Evolutionary conservation across 2,888 invertebrate genomes (phyloP).

Genomic region (Tinea pellionella): DNA sequence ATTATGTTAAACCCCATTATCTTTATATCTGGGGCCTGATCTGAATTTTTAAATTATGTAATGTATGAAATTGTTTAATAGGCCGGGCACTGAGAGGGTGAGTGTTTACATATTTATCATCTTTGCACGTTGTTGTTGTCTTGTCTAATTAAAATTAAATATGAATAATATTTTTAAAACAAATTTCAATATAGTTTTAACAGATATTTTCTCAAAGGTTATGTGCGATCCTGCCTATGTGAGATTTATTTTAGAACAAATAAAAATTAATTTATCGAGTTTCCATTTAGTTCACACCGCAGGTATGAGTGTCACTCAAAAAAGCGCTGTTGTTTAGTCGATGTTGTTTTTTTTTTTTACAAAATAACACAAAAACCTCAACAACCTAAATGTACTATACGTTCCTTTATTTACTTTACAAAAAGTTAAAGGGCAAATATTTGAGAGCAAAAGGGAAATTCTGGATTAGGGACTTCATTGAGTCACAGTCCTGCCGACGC

Average conservation of each 20-base stretch:
- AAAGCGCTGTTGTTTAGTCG: not conserved
- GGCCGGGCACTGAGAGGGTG: slow-evolving; percentile 1
- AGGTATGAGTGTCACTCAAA: no score
- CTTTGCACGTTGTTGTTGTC: not conserved
- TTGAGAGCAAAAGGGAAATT: not conserved
- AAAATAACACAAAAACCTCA: not conserved
- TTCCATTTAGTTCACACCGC: no score
- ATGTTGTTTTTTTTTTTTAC: not conserved
- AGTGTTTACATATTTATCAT: not conserved
- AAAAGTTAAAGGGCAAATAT: slow-evolving; percentile 1
- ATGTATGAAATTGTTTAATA: not conserved
- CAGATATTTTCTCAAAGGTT: no score
- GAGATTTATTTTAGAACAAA: no score
- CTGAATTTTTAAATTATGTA: not conserved
- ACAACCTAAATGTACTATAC: not conserved
- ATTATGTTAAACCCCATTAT: not conserved
- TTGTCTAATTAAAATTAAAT: not conserved
- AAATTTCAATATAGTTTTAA: no score
- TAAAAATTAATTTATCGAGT: no score
- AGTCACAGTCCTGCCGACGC: not conserved
- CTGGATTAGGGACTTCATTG: slow-evolving; percentile 3
- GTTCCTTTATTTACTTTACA: not conserved
- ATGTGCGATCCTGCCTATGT: no score
- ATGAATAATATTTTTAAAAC: not conserved
- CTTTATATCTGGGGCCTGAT: not conserved